phyloP scores from a whole-genome alignment of 1,140 invertebrate genomes.

The Andricus grossulariae region DNA sequence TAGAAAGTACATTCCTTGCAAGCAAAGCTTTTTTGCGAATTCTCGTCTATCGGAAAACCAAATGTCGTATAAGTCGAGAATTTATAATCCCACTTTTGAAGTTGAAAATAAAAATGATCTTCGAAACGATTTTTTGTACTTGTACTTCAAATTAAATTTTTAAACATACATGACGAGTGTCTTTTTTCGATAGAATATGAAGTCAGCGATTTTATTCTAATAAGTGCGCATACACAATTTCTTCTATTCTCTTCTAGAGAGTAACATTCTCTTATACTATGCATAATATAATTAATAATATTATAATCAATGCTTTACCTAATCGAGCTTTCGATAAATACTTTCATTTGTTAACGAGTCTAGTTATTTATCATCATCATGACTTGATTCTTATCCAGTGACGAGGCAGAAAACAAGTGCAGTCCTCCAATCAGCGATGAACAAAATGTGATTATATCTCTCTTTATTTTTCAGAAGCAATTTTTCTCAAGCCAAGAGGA shows the following conservation, averaged over 20 bases:
- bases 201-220: background rate
- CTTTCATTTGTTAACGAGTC: slow-evolving; percentile 26
- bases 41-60: too few species aligned
- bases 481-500: background rate
- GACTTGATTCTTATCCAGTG: slow-evolving; percentile 5
- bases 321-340: slow-evolving; percentile 23
- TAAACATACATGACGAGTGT: background rate
- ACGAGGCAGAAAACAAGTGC: slow-evolving; percentile 28
- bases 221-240: slow-evolving; percentile 7
- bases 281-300: background rate
- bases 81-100: too few species aligned
- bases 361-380: background rate
- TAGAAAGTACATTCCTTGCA: too few species aligned
- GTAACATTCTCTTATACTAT: background rate
- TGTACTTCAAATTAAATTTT: too few species aligned
- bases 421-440: slow-evolving; percentile 9
- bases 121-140: too few species aligned
- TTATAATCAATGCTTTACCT: slow-evolving; percentile 25
- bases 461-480: slow-evolving; percentile 6
- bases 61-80: too few species aligned
- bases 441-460: background rate
- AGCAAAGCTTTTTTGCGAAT: too few species aligned
- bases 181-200: background rate
- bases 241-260: background rate
- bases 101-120: too few species aligned